These are phyloP conservation scores for Dendrocopos noguchii DNA, from an alignment of 2,113 vertebrate species.

Conservation along the genomic window DNA sequence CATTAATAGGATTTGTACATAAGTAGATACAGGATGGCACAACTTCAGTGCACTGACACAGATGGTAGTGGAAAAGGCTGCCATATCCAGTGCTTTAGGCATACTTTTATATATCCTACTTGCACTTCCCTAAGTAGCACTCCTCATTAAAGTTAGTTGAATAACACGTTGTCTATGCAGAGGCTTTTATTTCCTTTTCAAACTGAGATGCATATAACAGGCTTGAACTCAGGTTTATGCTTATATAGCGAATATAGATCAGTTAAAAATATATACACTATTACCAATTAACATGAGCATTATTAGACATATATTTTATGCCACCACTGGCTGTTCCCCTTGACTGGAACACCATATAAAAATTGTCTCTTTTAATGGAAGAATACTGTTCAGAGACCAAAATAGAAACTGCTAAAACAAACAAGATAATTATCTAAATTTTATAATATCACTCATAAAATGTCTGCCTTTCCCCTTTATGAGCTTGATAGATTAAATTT, in stretches of 20 bases:
- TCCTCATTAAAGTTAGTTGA: neutral
- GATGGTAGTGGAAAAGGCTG: neutral
- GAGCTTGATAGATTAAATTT: slow-evolving; percentile 62
- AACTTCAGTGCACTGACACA: neutral
- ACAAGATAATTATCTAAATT: slow-evolving; percentile 73
- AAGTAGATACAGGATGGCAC: neutral
- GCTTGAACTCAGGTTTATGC: neutral
- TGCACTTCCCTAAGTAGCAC: neutral
- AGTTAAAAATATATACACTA: neutral
- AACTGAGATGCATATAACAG: neutral
- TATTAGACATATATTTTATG: neutral
- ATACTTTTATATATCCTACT: neutral
- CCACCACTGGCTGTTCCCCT: neutral
- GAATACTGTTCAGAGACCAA: slow-evolving; percentile 53
- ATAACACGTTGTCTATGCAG: neutral
- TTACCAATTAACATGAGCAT: neutral
- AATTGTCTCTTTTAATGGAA: slow-evolving; percentile 47
- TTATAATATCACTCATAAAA: slow-evolving; percentile 68
- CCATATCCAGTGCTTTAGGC: neutral
- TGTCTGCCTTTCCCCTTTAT: slow-evolving; percentile 64
- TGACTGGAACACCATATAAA: neutral
- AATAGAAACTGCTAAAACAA: slow-evolving; percentile 76
- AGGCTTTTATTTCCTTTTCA: neutral
- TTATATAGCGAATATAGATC: neutral
- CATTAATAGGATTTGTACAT: neutral